phyloP scores from a whole-genome alignment of 1,140 invertebrate genomes.

The Cephus cinctus region DNA sequence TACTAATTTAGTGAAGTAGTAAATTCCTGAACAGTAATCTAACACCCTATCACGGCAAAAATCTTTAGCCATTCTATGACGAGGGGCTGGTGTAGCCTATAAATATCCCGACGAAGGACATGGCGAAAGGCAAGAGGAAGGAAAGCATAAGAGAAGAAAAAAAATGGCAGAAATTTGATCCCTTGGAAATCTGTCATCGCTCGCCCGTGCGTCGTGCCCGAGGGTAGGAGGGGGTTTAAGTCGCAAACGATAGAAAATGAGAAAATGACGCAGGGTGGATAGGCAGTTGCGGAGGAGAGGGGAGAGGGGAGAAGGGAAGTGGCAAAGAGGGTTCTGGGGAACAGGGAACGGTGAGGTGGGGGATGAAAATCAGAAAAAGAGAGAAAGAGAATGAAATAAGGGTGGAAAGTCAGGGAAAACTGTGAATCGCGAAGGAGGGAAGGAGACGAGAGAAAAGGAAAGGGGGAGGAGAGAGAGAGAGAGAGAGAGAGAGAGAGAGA shows the following conservation, averaged over 20 bases:
- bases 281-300: neutral
- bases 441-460: neutral
- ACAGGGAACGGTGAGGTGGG: neutral
- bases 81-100: no score
- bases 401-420: neutral
- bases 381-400: constrained; percentile 1
- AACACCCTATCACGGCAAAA: no score
- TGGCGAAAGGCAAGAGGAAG: no score
- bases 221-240: neutral
- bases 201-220: constrained; percentile 3
- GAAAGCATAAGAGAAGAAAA: no score
- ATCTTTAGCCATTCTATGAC: no score
- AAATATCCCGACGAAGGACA: no score
- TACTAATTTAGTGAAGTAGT: no score
- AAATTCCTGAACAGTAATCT: no score
- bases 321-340: neutral
- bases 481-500: constrained; percentile 4
- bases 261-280: neutral
- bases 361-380: neutral
- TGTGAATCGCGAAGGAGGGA: no score
- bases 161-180: constrained; percentile 36
- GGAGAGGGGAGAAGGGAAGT: constrained; percentile 5
- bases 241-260: neutral
- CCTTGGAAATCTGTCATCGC: constrained; percentile 27
- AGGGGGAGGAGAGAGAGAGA: neutral